Percentiles rank a stretch among this genome's conserved stretches.
Conservation (phyloP, 2,797 vertebrate species). For the Acipenser transmontanus region DNA sequence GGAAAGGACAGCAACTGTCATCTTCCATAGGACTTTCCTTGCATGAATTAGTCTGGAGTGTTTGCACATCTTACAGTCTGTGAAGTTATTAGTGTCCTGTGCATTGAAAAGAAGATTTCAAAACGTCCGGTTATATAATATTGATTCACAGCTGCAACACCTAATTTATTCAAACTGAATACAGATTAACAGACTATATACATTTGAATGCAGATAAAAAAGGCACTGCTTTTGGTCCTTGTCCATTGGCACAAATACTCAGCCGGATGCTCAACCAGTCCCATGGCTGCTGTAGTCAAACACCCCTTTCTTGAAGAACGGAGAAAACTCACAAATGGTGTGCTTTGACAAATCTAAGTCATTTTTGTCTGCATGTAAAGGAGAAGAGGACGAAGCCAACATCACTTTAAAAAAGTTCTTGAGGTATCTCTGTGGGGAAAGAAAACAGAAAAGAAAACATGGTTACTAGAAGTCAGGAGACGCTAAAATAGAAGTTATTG, state of each 20-base stretch:
- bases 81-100: neutral
- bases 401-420: conserved; percentile 81
- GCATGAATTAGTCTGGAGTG: neutral
- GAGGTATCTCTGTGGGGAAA: conserved; percentile 73
- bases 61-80: neutral
- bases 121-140: neutral
- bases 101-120: neutral
- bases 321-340: conserved; percentile 77
- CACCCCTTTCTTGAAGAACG: conserved; percentile 94
- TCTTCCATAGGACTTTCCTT: neutral
- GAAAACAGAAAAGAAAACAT: conserved; percentile 12
- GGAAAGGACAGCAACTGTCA: neutral
- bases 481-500: neutral
- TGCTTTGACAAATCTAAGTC: conserved; percentile 75
- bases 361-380: conserved; percentile 66
- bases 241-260: neutral
- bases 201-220: neutral
- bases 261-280: conserved; percentile 63
- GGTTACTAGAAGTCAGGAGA: neutral
- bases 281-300: conserved; percentile 94
- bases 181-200: neutral
- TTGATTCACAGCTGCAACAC: neutral
- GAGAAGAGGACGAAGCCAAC: conserved; percentile 68
- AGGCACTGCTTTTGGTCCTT: neutral
- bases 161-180: neutral